These are phyloP conservation scores for Micoletzkya japonica DNA, from an alignment of 2,888 invertebrate genomes.

Conservation along the genomic window DNA sequence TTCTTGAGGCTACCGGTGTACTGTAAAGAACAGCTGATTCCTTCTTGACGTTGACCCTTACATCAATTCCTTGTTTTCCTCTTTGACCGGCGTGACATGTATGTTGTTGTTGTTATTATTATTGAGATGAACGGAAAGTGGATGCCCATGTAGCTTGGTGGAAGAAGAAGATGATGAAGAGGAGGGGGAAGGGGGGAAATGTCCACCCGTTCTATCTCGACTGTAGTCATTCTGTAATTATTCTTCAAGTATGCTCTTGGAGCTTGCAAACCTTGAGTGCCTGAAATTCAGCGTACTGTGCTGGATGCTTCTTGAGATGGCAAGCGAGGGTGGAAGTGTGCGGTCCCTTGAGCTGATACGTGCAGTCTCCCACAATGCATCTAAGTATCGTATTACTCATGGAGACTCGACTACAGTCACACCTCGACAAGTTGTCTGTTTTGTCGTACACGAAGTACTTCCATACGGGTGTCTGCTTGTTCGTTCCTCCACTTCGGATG, in stretches of 20 bases:
- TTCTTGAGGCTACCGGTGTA: neutral
- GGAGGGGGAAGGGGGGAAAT: slow-evolving; percentile 27
- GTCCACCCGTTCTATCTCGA: slow-evolving; percentile 32
- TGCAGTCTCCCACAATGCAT: slow-evolving; percentile 61
- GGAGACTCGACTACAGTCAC: neutral
- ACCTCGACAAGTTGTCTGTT: slow-evolving; percentile 59
- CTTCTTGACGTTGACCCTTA: neutral
- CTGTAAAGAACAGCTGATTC: neutral
- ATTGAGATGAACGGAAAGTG: too few relatives aligned
- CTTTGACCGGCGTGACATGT: slow-evolving; percentile 1
- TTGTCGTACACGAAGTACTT: slow-evolving; percentile 63
- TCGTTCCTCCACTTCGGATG: slow-evolving; percentile 61
- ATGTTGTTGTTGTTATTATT: slow-evolving; percentile 11
- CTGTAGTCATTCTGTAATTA: slow-evolving; percentile 43
- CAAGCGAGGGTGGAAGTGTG: slow-evolving; percentile 61
- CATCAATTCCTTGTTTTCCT: neutral
- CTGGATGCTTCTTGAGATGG: slow-evolving; percentile 61
- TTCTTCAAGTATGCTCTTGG: neutral
- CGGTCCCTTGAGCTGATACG: slow-evolving; percentile 61
- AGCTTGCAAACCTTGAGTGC: slow-evolving; percentile 50
- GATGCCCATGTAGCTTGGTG: too few relatives aligned
- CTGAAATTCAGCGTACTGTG: slow-evolving; percentile 60
- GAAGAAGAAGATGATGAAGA: slow-evolving; percentile 19
- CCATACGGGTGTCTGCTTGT: slow-evolving; percentile 64
- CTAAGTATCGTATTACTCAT: slow-evolving; percentile 34